These are phyloP conservation scores for Apogon talboti DNA, from an alignment of 2,797 vertebrate genomes.

Conservation along the genomic window DNA sequence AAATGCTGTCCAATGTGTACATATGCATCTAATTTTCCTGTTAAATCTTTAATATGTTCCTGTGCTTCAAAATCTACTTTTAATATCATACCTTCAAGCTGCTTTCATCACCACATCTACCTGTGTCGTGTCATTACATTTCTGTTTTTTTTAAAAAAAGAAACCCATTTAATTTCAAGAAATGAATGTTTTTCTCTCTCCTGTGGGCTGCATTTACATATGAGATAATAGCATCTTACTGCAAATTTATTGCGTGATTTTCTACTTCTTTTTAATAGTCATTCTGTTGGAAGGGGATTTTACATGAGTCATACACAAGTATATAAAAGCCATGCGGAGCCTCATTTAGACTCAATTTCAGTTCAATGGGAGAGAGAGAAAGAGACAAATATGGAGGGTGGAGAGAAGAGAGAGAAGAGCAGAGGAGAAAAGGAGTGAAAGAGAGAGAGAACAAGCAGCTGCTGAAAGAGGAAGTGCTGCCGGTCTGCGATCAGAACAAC, in stretches of 20 bases:
- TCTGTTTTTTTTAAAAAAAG: too few relatives aligned
- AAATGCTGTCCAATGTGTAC: background rate
- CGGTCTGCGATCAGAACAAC: slow-evolving; percentile 36
- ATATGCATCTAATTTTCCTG: background rate
- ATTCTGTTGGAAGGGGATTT: slow-evolving; percentile 62
- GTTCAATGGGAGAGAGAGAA: slow-evolving; percentile 30
- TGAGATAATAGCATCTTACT: slow-evolving; percentile 28
- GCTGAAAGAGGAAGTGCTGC: slow-evolving; percentile 60
- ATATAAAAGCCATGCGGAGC: slow-evolving; percentile 68
- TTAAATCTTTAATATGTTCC: background rate
- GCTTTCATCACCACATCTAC: background rate
- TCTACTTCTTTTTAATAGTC: slow-evolving; percentile 54
- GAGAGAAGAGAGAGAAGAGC: slow-evolving; percentile 18
- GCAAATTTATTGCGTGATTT: slow-evolving; percentile 41
- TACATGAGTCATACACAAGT: slow-evolving; percentile 67
- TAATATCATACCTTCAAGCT: slow-evolving; percentile 14
- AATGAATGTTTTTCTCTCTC: slow-evolving; percentile 12
- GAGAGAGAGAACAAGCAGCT: slow-evolving; percentile 35
- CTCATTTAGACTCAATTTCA: slow-evolving; percentile 47
- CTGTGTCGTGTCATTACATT: background rate
- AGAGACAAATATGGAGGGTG: slow-evolving; percentile 30
- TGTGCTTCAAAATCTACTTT: background rate
- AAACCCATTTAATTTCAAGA: slow-evolving; percentile 24
- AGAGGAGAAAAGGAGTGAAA: slow-evolving; percentile 18
- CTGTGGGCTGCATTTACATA: slow-evolving; percentile 75